phyloP scores from a whole-genome alignment of 2,113 vertebrate species.

The Ia io region DNA sequence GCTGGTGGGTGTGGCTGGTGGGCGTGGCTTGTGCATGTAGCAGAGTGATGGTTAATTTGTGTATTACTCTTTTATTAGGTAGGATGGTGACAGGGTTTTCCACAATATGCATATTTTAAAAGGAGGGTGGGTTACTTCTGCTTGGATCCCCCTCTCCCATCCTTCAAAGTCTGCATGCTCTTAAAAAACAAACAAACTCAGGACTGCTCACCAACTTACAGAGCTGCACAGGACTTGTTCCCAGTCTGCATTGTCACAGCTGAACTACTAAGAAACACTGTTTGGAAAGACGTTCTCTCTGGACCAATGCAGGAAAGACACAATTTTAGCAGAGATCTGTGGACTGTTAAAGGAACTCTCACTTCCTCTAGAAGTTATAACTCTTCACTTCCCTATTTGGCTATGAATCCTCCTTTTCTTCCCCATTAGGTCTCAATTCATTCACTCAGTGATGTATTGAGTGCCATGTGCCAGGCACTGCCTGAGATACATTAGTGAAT shows the following conservation, averaged over 20 bases:
- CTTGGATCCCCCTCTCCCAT: not conserved
- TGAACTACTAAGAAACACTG: not conserved
- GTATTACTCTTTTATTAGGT: too few species aligned
- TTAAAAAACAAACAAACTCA: not conserved
- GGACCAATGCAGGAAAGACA: not conserved
- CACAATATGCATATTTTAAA: not conserved
- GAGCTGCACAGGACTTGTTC: not conserved
- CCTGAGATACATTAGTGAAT: not conserved
- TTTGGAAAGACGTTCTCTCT: not conserved
- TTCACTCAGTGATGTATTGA: not conserved
- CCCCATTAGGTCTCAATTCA: not conserved
- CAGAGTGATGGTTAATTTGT: too few species aligned
- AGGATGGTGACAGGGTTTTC: not conserved
- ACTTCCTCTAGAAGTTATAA: not conserved
- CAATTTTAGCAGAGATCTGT: not conserved
- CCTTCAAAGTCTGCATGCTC: not conserved
- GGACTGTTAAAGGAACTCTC: too few species aligned
- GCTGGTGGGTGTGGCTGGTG: too few species aligned
- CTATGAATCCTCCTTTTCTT: not conserved
- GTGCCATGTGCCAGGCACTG: not conserved
- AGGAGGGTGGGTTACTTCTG: not conserved
- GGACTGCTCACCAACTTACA: not conserved
- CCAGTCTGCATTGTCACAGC: fast-evolving
- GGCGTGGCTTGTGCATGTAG: too few species aligned
- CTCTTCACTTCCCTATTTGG: not conserved